These are phyloP conservation scores for Andricus curvator DNA, from an alignment of 2,888 invertebrate species.

Conservation along the genomic window DNA sequence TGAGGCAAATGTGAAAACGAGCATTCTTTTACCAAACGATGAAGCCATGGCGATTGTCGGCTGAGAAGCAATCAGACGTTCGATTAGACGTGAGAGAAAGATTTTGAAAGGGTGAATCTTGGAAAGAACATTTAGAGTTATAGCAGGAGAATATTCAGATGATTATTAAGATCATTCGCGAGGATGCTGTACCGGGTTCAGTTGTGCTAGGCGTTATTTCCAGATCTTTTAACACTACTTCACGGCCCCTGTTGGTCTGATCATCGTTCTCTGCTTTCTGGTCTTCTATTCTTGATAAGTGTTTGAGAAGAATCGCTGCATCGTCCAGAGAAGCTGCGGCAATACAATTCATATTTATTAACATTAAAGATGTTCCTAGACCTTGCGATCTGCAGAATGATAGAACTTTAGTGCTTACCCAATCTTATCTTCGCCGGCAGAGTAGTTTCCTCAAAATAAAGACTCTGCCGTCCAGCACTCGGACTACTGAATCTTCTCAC, in stretches of 20 bases:
- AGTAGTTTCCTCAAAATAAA: neutral
- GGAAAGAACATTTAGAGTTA: constrained; percentile 48
- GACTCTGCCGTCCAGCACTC: neutral
- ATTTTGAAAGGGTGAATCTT: constrained; percentile 54
- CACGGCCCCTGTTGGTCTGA: constrained; percentile 72
- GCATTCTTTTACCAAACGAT: constrained; percentile 34
- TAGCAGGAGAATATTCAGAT: constrained; percentile 50
- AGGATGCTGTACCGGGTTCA: constrained; percentile 60
- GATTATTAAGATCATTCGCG: constrained; percentile 60
- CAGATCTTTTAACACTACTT: constrained; percentile 71
- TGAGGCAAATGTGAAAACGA: neutral
- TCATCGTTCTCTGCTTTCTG: constrained; percentile 59
- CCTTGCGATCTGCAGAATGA: neutral
- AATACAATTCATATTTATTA: neutral
- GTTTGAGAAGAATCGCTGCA: constrained; percentile 2
- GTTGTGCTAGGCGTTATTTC: constrained; percentile 59
- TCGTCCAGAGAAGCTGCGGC: neutral
- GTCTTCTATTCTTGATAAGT: constrained; percentile 38
- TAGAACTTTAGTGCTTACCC: neutral
- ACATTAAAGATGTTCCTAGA: no score
- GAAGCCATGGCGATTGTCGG: constrained; percentile 8
- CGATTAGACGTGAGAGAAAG: constrained; percentile 35
- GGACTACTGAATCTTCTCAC: neutral
- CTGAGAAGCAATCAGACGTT: constrained; percentile 25
- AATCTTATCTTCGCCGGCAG: neutral